phyloP scores from a whole-genome alignment of 2,113 vertebrate species.

The Gambusia affinis region DNA sequence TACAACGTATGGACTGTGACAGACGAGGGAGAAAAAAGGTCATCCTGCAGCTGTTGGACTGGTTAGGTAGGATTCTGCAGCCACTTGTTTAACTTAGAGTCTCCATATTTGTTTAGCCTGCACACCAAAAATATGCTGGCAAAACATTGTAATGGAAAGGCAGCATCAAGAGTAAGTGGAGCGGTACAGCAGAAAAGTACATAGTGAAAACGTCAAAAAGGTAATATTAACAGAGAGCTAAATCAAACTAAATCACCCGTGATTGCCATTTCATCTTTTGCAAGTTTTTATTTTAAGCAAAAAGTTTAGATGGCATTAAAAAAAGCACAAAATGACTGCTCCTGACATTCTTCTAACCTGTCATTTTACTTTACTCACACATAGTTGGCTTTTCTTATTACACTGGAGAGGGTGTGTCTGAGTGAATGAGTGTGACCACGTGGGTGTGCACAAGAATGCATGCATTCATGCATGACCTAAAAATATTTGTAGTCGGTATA shows the following conservation, averaged over 20 bases:
- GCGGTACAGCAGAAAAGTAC: not conserved
- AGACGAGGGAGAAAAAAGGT: slow-evolving; percentile 4
- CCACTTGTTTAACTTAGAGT: slow-evolving; percentile 1
- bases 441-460: slow-evolving; percentile 2
- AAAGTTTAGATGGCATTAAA: not conserved
- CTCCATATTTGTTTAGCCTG: slow-evolving; percentile 41
- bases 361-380: slow-evolving; percentile 1
- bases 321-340: not conserved
- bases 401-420: slow-evolving; percentile 9
- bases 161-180: not conserved
- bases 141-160: slow-evolving; percentile 5
- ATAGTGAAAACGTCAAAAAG: not conserved
- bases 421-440: not conserved
- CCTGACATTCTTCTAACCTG: not conserved
- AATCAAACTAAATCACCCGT: too few relatives aligned
- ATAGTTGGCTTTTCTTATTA: not conserved
- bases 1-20: slow-evolving; percentile 1
- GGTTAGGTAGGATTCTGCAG: slow-evolving; percentile 29
- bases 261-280: too few relatives aligned
- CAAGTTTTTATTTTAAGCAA: too few relatives aligned
- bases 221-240: not conserved
- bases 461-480: not conserved
- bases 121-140: slow-evolving; percentile 25
- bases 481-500: not conserved
- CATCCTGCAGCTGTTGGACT: slow-evolving; percentile 37